Evolutionary conservation across 2,888 invertebrate species (phyloP).

Genomic region (Dolomedes plantarius): DNA sequence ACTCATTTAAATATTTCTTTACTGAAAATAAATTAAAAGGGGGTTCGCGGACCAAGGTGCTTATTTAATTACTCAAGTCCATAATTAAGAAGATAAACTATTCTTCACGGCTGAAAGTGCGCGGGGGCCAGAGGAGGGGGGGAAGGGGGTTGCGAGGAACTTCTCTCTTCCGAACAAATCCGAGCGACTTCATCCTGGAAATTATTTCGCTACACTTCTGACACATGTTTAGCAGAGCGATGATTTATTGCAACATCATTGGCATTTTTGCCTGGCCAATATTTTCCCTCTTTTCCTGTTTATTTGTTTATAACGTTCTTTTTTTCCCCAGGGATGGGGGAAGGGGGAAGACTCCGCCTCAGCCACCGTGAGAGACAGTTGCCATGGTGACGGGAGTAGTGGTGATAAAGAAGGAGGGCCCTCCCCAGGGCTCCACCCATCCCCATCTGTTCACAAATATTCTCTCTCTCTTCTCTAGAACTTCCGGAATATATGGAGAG

Average conservation of each 20-base stretch:
- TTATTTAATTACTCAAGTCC: slow-evolving; percentile 64
- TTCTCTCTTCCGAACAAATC: neutral
- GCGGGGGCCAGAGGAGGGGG: neutral
- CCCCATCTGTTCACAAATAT: slow-evolving; percentile 59
- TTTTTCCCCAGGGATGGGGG: slow-evolving; percentile 1
- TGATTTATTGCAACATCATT: slow-evolving; percentile 69
- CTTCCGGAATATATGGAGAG: slow-evolving; percentile 65
- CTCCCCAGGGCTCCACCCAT: slow-evolving; percentile 53
- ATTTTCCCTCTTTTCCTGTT: slow-evolving; percentile 52
- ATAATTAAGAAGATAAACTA: slow-evolving; percentile 58
- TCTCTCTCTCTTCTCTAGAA: slow-evolving; percentile 48
- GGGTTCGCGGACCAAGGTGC: slow-evolving; percentile 17
- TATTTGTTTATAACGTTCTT: slow-evolving; percentile 63
- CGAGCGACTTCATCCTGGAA: neutral
- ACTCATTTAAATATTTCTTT: slow-evolving; percentile 68
- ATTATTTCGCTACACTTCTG: slow-evolving; percentile 26
- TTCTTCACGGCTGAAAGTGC: slow-evolving; percentile 1
- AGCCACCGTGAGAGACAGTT: slow-evolving; percentile 68
- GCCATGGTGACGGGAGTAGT: slow-evolving; percentile 67
- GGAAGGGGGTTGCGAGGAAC: neutral
- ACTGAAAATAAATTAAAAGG: slow-evolving; percentile 49
- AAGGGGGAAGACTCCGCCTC: slow-evolving; percentile 19
- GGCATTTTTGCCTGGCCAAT: slow-evolving; percentile 60
- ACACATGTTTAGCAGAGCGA: slow-evolving; percentile 62
- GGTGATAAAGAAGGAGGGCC: slow-evolving; percentile 67